Conservation (phyloP, 1,140 invertebrate genomes). For the Tetramorium parvispinum region DNA sequence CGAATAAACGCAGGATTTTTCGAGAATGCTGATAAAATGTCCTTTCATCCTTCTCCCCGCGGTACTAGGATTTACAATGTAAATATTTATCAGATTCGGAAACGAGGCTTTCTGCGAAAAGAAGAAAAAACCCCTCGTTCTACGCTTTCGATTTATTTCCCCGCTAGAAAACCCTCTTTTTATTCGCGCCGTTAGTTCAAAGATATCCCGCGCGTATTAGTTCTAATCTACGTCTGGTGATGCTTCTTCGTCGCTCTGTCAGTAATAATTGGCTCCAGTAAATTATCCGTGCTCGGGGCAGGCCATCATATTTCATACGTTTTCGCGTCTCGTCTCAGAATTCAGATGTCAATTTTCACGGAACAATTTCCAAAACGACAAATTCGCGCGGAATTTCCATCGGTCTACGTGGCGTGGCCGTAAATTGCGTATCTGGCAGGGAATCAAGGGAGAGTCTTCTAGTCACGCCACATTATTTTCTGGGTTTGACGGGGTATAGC, state of each 20-base stretch:
- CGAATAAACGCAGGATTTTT: background rate
- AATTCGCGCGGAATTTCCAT: slow-evolving; percentile 53
- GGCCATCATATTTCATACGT: background rate
- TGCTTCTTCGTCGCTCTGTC: background rate
- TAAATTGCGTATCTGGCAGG: slow-evolving; percentile 73
- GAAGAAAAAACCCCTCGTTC: background rate
- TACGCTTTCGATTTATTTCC: background rate
- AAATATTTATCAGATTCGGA: slow-evolving; percentile 32
- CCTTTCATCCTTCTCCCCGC: background rate
- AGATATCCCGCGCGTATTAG: background rate
- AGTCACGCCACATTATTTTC: slow-evolving; percentile 70
- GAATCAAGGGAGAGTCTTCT: slow-evolving; percentile 68
- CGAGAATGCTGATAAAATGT: slow-evolving; percentile 34
- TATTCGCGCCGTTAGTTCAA: background rate
- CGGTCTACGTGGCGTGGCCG: slow-evolving; percentile 35
- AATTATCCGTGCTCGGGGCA: slow-evolving; percentile 11
- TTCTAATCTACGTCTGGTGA: background rate
- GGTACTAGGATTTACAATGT: background rate
- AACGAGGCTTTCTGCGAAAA: background rate
- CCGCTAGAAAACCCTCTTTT: background rate
- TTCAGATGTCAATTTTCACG: slow-evolving; percentile 51
- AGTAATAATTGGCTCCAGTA: slow-evolving; percentile 14
- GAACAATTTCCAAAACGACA: slow-evolving; percentile 40
- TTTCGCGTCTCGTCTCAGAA: slow-evolving; percentile 25
- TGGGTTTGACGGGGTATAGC: slow-evolving; percentile 40